Base-by-base conservation (phyloP, 2,113 vertebrate species). In the Amblyopsis rosae region DNA sequence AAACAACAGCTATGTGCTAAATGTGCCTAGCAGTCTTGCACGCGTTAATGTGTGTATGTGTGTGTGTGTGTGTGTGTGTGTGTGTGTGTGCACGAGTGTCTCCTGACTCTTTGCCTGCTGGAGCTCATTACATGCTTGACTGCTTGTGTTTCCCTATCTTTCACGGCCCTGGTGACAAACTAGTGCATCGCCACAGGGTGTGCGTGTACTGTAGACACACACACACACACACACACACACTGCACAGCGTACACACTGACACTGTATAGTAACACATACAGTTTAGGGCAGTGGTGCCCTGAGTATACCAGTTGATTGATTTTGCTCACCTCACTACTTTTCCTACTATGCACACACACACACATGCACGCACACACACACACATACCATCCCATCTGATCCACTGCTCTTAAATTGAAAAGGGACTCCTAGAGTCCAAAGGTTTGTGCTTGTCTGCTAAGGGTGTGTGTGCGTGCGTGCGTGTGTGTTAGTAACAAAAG, bases 41-140 rank as follows among this genome's bases (percentile, higher is more conserved):
- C 26, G 59, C 59, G 51, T n/a, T n/a, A n/a, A n/a, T n/a, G n/a
- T n/a, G n/a, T n/a, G n/a, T 67, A 35, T 45, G 50, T 67, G 70
- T 33, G 65, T 15, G 48, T 51, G 59, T 9, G 60, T 16, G 60
- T 17, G 59, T 11, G 60, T 47, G 60, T 47, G 59, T 16, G 45
- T 16, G 60, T 16, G 60, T 17, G 60, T 12, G n/a, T 49, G 61
- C 19, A 45, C 19, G 46, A 12, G 61, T 12, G 61, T 50, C 46
- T 79, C 78, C 55, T 55, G 73, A 66, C 72, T 71, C 69, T 77
- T 70, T 73, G 61, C 70, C 74, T 84, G 78, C 85, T 82, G 73
- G 79, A 83, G 73, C 73, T 87, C 69, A 88, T 90, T 88, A 86
- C 74, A 77, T 81, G 85, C 79, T 73, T 53, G 82, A 79, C 73